Percentiles rank a stretch among this genome's conserved stretches.
Conservation (phyloP, 1,140 invertebrate species). For the Rhagoletis zephyria region DNA sequence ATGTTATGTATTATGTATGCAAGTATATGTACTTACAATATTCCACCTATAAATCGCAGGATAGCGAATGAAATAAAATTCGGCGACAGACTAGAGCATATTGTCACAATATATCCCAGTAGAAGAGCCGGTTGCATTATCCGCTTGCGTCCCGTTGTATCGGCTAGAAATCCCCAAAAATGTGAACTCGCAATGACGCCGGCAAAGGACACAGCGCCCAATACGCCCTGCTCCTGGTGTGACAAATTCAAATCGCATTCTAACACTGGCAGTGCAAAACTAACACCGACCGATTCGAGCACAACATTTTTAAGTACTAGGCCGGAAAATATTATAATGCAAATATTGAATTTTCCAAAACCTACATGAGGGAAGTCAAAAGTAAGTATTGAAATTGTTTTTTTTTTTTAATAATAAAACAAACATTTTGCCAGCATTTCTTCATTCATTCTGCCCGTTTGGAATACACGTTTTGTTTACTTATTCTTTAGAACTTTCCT, state of each 20-base stretch:
- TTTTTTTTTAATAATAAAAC: too few species aligned
- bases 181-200: constrained; percentile 77
- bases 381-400: too few species aligned
- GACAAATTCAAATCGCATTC: constrained; percentile 80
- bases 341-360: constrained; percentile 79
- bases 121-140: constrained; percentile 80
- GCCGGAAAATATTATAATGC: constrained; percentile 76
- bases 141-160: constrained; percentile 80
- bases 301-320: constrained; percentile 76
- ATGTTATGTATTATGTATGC: too few species aligned
- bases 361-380: constrained; percentile 63
- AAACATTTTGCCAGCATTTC: too few species aligned
- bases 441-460: too few species aligned
- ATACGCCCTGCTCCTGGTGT: constrained; percentile 77
- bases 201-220: constrained; percentile 78
- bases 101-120: constrained; percentile 78
- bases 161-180: constrained; percentile 85
- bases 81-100: constrained; percentile 79
- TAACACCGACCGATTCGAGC: constrained; percentile 78
- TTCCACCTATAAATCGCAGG: constrained; percentile 81
- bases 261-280: constrained; percentile 79
- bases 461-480: too few species aligned
- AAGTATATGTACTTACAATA: constrained; percentile 76
- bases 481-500: too few species aligned
- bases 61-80: constrained; percentile 78